phyloP scores from a whole-genome alignment of 1,140 invertebrate genomes.

The Hirudo medicinalis region DNA sequence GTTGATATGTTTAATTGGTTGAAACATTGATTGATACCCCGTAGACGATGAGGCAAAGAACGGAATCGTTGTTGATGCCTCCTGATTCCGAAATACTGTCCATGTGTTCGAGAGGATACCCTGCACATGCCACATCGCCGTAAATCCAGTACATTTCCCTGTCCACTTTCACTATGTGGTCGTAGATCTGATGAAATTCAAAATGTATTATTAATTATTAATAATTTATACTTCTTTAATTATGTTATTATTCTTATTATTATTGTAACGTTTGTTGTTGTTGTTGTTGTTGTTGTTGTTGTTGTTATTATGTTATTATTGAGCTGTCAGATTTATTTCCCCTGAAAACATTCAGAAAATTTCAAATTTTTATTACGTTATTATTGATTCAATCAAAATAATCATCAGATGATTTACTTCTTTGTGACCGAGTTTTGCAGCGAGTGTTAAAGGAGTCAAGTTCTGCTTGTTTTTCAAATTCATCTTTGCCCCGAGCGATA shows the following conservation, averaged over 20 bases:
- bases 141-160: conserved; percentile 80
- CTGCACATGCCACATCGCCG: conserved; percentile 82
- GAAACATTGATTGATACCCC: conserved; percentile 53
- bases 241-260: too few relatives aligned
- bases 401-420: conserved; percentile 45
- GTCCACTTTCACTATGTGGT: conserved; percentile 85
- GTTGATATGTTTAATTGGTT: not conserved
- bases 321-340: too few relatives aligned
- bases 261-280: too few relatives aligned
- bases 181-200: conserved; percentile 56
- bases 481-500: conserved; percentile 73
- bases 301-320: too few relatives aligned
- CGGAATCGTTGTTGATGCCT: conserved; percentile 79
- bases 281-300: too few relatives aligned
- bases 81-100: conserved; percentile 87
- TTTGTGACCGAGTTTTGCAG: conserved; percentile 78
- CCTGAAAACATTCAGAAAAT: too few relatives aligned
- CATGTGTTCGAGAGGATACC: conserved; percentile 85
- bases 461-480: conserved; percentile 71
- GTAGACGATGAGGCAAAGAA: conserved; percentile 93
- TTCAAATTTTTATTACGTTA: too few relatives aligned
- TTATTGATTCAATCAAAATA: not conserved
- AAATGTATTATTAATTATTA: too few relatives aligned
- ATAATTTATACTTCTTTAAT: too few relatives aligned
- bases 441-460: conserved; percentile 78